Conservation (phyloP, 1,140 invertebrate genomes). For the Anagrus nilaparvatae region DNA sequence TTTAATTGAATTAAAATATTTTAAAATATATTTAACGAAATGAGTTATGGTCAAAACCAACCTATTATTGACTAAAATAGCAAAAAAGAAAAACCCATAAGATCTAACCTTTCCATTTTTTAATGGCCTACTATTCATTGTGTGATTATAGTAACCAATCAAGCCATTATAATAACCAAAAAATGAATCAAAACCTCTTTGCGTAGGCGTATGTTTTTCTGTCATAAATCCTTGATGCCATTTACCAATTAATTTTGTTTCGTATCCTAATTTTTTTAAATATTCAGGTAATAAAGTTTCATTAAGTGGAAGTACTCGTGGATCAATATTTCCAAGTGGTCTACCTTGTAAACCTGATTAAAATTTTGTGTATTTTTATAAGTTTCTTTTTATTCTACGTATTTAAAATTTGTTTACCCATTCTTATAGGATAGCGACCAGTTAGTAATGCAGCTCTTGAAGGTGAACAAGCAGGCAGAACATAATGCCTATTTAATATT, state of each 20-base stretch:
- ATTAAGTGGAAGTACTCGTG: conserved; percentile 41
- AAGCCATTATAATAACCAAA: conserved; percentile 41
- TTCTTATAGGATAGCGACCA: conserved; percentile 55
- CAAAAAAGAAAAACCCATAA: not conserved
- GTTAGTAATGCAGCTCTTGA: conserved; percentile 55
- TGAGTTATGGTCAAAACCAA: not conserved
- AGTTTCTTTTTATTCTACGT: conserved; percentile 7
- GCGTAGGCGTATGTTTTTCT: conserved; percentile 34
- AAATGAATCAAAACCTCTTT: conserved; percentile 42
- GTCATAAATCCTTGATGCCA: conserved; percentile 43
- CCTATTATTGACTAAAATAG: not conserved
- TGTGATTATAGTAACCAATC: conserved; percentile 40
- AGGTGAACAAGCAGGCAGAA: conserved; percentile 50
- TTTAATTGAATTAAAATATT: too few species aligned
- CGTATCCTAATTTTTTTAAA: conserved; percentile 43
- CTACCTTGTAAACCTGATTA: conserved; percentile 5
- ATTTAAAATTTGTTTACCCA: conserved; percentile 36
- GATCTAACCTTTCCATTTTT: too few species aligned
- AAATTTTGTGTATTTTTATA: too few species aligned
- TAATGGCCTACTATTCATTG: too few species aligned
- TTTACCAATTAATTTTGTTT: conserved; percentile 45
- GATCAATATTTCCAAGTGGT: conserved; percentile 23
- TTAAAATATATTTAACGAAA: too few species aligned
- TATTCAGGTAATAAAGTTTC: conserved; percentile 43
- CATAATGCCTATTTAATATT: conserved; percentile 53